These are phyloP conservation scores for Lophius piscatorius DNA, from an alignment of 2,113 vertebrate species.

Conservation along the genomic window DNA sequence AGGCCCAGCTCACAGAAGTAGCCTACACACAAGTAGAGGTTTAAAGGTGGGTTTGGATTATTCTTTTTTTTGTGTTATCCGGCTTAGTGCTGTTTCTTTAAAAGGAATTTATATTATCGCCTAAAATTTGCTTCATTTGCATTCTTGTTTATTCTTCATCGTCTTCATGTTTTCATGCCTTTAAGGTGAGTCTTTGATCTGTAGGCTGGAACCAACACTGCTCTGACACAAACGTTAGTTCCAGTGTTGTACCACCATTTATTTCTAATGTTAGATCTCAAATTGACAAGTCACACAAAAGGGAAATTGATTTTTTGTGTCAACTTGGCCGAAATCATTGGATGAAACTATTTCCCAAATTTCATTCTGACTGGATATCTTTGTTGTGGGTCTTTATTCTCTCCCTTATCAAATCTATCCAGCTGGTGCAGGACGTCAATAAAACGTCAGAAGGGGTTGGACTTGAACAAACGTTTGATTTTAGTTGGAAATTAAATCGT, in stretches of 20 bases:
- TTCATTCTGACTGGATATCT: no score
- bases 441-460: no score
- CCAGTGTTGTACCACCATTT: constrained; percentile 10
- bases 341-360: no score
- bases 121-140: constrained; percentile 14
- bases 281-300: constrained; percentile 23
- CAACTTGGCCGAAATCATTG: neutral
- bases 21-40: constrained; percentile 6
- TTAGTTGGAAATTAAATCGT: no score
- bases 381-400: no score
- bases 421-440: no score
- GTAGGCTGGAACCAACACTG: constrained; percentile 24
- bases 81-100: neutral
- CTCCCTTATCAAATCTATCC: no score
- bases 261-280: constrained; percentile 1
- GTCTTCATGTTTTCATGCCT: constrained; percentile 18
- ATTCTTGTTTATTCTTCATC: no score
- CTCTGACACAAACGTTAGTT: constrained; percentile 19
- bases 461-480: no score
- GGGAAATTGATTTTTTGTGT: constrained; percentile 17
- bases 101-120: no score
- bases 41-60: neutral
- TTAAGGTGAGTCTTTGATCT: constrained; percentile 26
- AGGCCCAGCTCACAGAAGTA: constrained; percentile 21
- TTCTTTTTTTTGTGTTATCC: neutral